Conservation (phyloP, 2,888 invertebrate species). For the Parthenolecanium corni region DNA sequence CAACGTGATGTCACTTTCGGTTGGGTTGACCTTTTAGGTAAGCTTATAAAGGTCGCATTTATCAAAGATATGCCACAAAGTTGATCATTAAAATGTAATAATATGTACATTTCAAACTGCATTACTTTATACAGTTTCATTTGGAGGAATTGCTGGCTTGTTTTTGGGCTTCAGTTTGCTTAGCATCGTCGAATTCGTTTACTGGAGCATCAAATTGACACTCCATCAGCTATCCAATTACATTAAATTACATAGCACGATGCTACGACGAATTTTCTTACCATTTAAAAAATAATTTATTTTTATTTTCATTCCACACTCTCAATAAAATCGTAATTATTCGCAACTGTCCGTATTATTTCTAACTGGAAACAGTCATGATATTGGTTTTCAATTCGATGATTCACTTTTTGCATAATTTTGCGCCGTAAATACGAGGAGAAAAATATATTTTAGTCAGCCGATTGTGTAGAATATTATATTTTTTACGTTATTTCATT, state of each 20-base stretch:
- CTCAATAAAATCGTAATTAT: neutral
- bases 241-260: neutral
- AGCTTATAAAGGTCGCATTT: no score
- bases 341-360: neutral
- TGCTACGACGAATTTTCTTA: neutral
- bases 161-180: slow-evolving; percentile 35
- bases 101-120: no score
- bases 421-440: no score
- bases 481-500: no score
- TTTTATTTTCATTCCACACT: neutral
- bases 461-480: no score
- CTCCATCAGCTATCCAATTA: slow-evolving; percentile 25
- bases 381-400: no score
- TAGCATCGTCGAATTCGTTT: slow-evolving; percentile 34
- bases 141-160: slow-evolving; percentile 35
- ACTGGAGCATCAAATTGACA: slow-evolving; percentile 33
- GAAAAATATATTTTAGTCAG: no score
- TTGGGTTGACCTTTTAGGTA: slow-evolving; percentile 34
- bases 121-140: slow-evolving; percentile 33
- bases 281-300: neutral
- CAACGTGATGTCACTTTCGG: slow-evolving; percentile 34
- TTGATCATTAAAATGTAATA: no score
- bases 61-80: neutral
- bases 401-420: no score
- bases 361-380: neutral